A percentile compares a stretch with the other conserved stretches of the same genome.
Evolutionary conservation across 92 coral and sea anemone species (phyloP).

Genomic region (Plumapathes pennacea): DNA sequence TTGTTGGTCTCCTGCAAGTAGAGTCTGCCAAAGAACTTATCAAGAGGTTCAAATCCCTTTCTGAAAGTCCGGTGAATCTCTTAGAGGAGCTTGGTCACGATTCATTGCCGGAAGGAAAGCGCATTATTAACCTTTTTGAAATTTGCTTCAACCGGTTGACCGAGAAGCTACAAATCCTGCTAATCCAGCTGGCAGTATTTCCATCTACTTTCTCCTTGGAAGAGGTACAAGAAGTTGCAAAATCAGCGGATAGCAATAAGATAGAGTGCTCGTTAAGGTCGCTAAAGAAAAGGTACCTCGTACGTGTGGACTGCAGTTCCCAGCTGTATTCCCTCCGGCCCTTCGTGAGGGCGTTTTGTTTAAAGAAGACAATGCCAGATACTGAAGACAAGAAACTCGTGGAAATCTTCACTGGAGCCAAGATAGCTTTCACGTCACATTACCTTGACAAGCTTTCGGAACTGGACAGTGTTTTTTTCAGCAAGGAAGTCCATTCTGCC

Average conservation of each 20-base stretch:
- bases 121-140: constrained; percentile 31
- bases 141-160: constrained; percentile 17
- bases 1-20: too few relatives aligned
- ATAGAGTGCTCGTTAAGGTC: background rate
- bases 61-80: too few relatives aligned
- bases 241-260: background rate
- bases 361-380: constrained; percentile 3
- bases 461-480: constrained; percentile 26
- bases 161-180: constrained; percentile 12
- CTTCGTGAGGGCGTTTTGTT: constrained; percentile 35
- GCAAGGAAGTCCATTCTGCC: constrained; percentile 26
- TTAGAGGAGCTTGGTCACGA: constrained; percentile 20
- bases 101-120: constrained; percentile 7
- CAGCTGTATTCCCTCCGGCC: constrained; percentile 25
- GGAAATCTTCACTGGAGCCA: constrained; percentile 15
- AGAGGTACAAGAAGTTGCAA: background rate
- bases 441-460: constrained; percentile 5
- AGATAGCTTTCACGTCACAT: constrained; percentile 13
- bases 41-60: too few relatives aligned
- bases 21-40: too few relatives aligned
- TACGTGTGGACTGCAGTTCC: background rate
- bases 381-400: background rate
- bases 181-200: constrained; percentile 41
- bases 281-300: constrained; percentile 8
- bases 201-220: constrained; percentile 35